Percentiles rank a stretch among this genome's conserved stretches.
These are phyloP conservation scores for Serripes groenlandicus DNA, from an alignment of 2,888 invertebrate species.

Conservation along the genomic window DNA sequence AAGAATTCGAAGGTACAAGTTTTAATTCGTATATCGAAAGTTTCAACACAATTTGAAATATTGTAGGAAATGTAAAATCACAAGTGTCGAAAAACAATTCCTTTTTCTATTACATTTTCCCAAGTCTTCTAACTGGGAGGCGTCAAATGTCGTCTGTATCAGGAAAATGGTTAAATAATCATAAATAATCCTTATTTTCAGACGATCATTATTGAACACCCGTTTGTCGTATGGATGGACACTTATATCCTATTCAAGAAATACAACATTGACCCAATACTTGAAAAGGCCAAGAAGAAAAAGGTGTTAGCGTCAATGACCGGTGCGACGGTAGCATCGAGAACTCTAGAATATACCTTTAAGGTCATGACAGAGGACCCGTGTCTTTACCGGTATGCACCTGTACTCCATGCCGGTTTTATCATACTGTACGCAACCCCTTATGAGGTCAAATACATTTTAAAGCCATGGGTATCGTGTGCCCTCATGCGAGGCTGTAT, in stretches of 20 bases:
- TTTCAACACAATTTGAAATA: too few species aligned
- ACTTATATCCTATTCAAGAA: slow-evolving; percentile 47
- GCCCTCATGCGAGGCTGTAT: slow-evolving; percentile 55
- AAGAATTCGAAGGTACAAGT: too few species aligned
- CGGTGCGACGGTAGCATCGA: slow-evolving; percentile 33
- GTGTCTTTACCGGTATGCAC: slow-evolving; percentile 35
- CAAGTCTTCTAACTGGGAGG: too few species aligned
- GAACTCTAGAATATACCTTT: slow-evolving; percentile 50
- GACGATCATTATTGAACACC: slow-evolving; percentile 43
- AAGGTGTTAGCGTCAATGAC: slow-evolving; percentile 40
- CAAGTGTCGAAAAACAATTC: too few species aligned
- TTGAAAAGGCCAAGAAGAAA: slow-evolving; percentile 32
- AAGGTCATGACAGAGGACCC: slow-evolving; percentile 45
- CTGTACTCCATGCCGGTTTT: slow-evolving; percentile 55
- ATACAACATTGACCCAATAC: slow-evolving; percentile 31
- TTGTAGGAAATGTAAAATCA: too few species aligned
- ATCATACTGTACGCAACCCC: slow-evolving; percentile 43
- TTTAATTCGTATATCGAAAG: too few species aligned
- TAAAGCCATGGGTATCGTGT: slow-evolving; percentile 66
- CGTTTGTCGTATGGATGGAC: slow-evolving; percentile 68
- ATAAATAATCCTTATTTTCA: too few species aligned
- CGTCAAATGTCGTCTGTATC: too few species aligned
- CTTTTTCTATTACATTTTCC: too few species aligned
- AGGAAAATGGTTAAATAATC: too few species aligned
- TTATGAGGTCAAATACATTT: slow-evolving; percentile 46